Evolutionary conservation across 1,140 invertebrate species (phyloP), one percentile per base, ranked within the genome.

Genomic region (Rhynchophorus ferrugineus): DNA sequence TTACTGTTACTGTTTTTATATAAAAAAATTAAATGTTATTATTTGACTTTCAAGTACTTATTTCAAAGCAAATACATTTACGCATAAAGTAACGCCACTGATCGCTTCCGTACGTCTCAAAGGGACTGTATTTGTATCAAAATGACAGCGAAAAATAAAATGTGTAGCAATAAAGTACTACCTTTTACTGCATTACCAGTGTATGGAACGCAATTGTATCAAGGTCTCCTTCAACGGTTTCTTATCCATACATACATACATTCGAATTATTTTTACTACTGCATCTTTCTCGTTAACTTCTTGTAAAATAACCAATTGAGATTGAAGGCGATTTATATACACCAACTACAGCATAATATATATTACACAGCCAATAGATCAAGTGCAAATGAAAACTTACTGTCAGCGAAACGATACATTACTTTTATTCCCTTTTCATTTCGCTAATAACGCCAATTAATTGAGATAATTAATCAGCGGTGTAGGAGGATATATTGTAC

Each of bases 241-340:
- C 36, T 42, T 41, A 34, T 44, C 21, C 46, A 44, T 43, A 42
- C 43, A 48, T 57, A 45, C 54, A 24, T 57, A 53, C 55, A 57
- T 57, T 57, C 55, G 51, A 57, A 57, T 57, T 57, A 53, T 57
- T 57, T 57, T 57, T 57, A 57, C 43, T 24, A 36, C 19, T 43
- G 36, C 36, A 56, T 42, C 50, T 56, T 56, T 56, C 11, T 43
- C 18, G n/a, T 29, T 6, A 17, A 24, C 18, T 36, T 8, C 42
- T 52, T 36, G 48, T 51, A 36, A 51, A 51, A 51, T 50, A 51
- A 44, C 44, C 24, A 29, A 29, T 29, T 5, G 24, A 29, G 24
- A 29, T 29, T 6, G 5, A 29, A 6, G 24, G 5, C 24, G 24
- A 29, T 29, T 29, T 29, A 29, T 29, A 29, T 29, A 29, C 24